A percentile compares a stretch with the other conserved stretches of the same genome.
Conservation (phyloP, 1,140 invertebrate genomes). For the Laupala kohalensis region DNA sequence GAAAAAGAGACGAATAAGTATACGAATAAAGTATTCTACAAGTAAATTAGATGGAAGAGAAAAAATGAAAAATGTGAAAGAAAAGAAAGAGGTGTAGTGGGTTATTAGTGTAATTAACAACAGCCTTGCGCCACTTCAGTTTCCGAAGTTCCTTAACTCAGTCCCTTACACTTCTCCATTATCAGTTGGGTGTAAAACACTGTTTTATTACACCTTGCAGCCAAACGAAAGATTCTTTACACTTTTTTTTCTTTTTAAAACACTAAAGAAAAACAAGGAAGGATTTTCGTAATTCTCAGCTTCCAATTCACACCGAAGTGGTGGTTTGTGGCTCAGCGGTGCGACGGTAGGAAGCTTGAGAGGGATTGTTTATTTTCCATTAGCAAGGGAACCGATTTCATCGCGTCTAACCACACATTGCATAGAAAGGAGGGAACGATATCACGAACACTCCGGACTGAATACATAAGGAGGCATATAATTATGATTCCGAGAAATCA, state of each 20-base stretch:
- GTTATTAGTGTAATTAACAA: neutral
- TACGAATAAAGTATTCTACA: too few relatives aligned
- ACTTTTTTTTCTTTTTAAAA: neutral
- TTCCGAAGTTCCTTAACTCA: neutral
- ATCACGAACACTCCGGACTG: too few relatives aligned
- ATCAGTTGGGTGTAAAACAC: neutral
- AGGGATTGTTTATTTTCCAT: neutral
- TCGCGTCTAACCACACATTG: neutral
- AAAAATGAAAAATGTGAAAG: too few relatives aligned
- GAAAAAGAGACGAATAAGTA: too few relatives aligned
- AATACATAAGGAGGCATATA: too few relatives aligned
- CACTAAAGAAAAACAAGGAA: neutral
- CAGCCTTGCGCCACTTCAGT: neutral
- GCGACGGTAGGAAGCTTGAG: too few relatives aligned
- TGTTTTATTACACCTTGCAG: neutral
- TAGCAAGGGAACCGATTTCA: neutral
- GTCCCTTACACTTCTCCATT: neutral
- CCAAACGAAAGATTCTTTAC: neutral
- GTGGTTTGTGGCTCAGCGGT: too few relatives aligned
- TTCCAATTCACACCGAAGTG: neutral
- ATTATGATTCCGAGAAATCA: too few relatives aligned
- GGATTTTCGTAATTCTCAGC: neutral
- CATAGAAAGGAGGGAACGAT: neutral
- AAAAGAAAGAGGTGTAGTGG: too few relatives aligned
- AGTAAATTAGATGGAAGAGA: too few relatives aligned